These are phyloP conservation scores for Bucco capensis DNA, from an alignment of 2,113 vertebrate genomes.

Conservation along the genomic window DNA sequence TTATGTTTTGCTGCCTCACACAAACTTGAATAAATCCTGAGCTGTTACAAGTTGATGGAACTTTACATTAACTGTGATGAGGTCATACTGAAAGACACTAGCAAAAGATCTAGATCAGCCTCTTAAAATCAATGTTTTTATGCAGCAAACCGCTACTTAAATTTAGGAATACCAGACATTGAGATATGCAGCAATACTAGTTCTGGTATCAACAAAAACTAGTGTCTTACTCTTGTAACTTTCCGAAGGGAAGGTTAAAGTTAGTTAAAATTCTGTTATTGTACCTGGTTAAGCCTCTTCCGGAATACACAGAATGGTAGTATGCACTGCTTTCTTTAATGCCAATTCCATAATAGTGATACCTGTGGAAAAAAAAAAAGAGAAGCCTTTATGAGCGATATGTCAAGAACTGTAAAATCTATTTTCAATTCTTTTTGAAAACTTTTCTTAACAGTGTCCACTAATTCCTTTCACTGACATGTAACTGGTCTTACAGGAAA, in stretches of 20 bases:
- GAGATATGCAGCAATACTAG: not conserved
- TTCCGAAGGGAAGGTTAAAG: not conserved
- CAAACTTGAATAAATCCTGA: not conserved
- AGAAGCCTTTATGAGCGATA: not conserved
- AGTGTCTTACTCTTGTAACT: not conserved
- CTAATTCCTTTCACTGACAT: not conserved
- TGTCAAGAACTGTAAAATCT: not conserved
- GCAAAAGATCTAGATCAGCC: not conserved
- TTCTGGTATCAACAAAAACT: not conserved
- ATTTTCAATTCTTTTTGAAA: not conserved
- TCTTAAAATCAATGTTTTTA: not conserved
- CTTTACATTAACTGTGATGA: not conserved
- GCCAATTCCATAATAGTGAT: conserved; percentile 98
- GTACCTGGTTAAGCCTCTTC: conserved; percentile 97
- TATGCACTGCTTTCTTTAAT: conserved; percentile 99
- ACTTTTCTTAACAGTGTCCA: not conserved
- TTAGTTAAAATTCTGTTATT: not conserved
- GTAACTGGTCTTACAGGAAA: not conserved
- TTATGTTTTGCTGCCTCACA: not conserved
- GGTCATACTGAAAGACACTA: not conserved
- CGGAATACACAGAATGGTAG: conserved; percentile 97
- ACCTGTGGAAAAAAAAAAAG: conserved; percentile 69
- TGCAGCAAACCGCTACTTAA: not conserved
- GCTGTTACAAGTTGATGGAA: not conserved
- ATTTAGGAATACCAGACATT: not conserved